Evolutionary conservation across 2,797 vertebrate species (phyloP).

Genomic region (Botia almorhae): DNA sequence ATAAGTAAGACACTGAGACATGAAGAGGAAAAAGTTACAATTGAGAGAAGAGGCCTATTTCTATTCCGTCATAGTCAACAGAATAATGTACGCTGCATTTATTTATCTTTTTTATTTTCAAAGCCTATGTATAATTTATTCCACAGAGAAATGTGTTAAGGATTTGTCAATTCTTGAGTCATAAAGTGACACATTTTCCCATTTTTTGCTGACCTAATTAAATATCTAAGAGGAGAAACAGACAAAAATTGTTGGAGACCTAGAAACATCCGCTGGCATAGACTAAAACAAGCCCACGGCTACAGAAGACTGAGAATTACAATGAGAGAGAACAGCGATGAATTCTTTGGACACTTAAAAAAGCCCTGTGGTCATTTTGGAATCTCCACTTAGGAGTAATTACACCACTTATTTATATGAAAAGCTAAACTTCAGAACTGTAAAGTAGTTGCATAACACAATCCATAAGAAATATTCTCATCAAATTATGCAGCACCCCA

Average conservation of each 20-base stretch:
- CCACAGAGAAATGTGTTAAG: slow-evolving; percentile 28
- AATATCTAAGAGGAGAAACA: slow-evolving; percentile 43
- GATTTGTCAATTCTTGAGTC: slow-evolving; percentile 37
- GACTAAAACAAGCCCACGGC: slow-evolving; percentile 17
- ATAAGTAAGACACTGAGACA: slow-evolving; percentile 56
- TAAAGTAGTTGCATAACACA: slow-evolving; percentile 54
- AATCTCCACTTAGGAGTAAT: slow-evolving; percentile 46
- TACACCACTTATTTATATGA: slow-evolving; percentile 49
- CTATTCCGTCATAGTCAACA: slow-evolving; percentile 54
- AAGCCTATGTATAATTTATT: slow-evolving; percentile 50
- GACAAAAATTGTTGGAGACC: slow-evolving; percentile 36
- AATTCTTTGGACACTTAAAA: slow-evolving; percentile 41
- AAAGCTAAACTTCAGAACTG: slow-evolving; percentile 56
- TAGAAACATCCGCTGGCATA: slow-evolving; percentile 33
- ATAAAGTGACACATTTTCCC: slow-evolving; percentile 17
- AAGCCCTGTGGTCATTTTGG: slow-evolving; percentile 50
- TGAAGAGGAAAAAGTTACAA: slow-evolving; percentile 45
- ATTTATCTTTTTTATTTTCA: slow-evolving; percentile 47
- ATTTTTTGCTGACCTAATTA: slow-evolving; percentile 46
- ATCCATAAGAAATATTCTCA: slow-evolving; percentile 71
- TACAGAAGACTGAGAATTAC: slow-evolving; percentile 20
- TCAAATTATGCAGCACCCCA: slow-evolving; percentile 75
- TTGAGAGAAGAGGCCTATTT: slow-evolving; percentile 54
- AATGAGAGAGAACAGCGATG: slow-evolving; percentile 28
- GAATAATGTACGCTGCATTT: slow-evolving; percentile 58